phyloP scores from a whole-genome alignment of 1,140 invertebrate genomes.

The Drosophila ercepeae region DNA sequence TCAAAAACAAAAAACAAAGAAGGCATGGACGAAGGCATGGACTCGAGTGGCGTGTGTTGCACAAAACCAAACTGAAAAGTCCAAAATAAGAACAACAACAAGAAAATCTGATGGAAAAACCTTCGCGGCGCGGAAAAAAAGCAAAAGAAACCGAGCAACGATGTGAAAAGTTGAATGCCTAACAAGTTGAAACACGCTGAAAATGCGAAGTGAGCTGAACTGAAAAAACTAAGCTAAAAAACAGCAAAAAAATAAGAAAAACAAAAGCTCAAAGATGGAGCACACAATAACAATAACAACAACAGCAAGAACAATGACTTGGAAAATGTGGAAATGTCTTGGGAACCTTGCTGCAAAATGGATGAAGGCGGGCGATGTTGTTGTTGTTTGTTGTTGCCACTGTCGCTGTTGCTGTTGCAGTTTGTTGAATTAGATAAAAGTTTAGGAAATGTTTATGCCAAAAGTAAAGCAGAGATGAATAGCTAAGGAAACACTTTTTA shows the following conservation, averaged over 20 bases:
- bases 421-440: constrained; percentile 81
- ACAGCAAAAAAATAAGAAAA: constrained; percentile 28
- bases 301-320: constrained; percentile 67
- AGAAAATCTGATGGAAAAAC: constrained; percentile 28
- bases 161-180: constrained; percentile 79
- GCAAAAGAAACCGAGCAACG: constrained; percentile 50
- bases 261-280: constrained; percentile 56
- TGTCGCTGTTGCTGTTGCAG: constrained; percentile 28
- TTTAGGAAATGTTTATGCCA: constrained; percentile 80
- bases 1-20: constrained; percentile 26
- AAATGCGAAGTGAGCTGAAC: constrained; percentile 49
- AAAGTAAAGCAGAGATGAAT: constrained; percentile 55
- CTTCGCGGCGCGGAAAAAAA: constrained; percentile 33
- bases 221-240: constrained; percentile 6
- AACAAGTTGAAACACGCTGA: constrained; percentile 74
- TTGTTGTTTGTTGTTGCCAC: constrained; percentile 48
- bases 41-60: constrained; percentile 47
- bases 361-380: constrained; percentile 37
- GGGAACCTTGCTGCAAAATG: constrained; percentile 76
- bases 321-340: constrained; percentile 81
- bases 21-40: constrained; percentile 1
- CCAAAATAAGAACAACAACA: constrained; percentile 32
- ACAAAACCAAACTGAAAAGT: constrained; percentile 58
- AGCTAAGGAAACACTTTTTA: constrained; percentile 19
- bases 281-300: constrained; percentile 28